Percentiles rank a stretch among this genome's conserved stretches.
These are phyloP conservation scores for Oreortyx pictus DNA, from an alignment of 2,797 vertebrate genomes.

Conservation along the genomic window DNA sequence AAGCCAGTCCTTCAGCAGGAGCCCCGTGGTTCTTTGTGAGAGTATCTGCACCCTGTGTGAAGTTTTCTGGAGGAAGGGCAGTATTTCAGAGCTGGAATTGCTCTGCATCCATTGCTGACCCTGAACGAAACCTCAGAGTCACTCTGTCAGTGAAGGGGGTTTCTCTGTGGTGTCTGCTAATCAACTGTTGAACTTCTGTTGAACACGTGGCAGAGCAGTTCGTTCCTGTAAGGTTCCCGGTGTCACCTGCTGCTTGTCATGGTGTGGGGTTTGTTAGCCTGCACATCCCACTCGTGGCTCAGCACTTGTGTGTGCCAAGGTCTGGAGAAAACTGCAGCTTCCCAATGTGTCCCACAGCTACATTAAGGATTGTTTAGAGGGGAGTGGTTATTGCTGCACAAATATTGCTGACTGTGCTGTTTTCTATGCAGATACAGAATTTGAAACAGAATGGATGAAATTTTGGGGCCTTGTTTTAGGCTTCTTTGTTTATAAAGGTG, in stretches of 20 bases:
- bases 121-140: not conserved
- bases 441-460: not conserved
- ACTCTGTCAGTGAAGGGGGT: not conserved
- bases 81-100: not conserved
- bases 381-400: not conserved
- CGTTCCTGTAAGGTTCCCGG: not conserved
- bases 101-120: rapidly evolving
- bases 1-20: not conserved
- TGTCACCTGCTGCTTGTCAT: not conserved
- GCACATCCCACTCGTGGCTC: not conserved
- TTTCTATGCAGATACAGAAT: not conserved
- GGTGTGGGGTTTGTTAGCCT: not conserved
- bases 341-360: not conserved
- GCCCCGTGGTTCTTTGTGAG: not conserved
- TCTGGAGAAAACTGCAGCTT: not conserved
- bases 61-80: not conserved
- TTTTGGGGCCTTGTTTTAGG: not conserved
- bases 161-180: not conserved
- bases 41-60: not conserved
- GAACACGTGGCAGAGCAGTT: not conserved
- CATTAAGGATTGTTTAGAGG: not conserved
- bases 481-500: not conserved
- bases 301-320: not conserved
- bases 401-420: not conserved
- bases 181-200: not conserved